Evolutionary conservation across 2,113 vertebrate species (phyloP).

Genomic region (Elaphurus davidianus): DNA sequence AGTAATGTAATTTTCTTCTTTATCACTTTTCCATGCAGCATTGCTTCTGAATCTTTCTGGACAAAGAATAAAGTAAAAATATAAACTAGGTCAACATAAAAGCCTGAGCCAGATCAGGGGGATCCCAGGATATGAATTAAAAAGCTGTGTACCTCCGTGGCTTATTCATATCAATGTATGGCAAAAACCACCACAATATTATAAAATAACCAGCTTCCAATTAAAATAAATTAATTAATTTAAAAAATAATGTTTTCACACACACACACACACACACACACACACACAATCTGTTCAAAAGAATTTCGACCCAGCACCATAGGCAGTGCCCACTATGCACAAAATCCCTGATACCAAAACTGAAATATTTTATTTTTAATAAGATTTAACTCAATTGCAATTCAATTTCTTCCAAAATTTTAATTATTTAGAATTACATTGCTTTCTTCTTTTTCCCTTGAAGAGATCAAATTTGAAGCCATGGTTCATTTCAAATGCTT

Average conservation of each 20-base stretch:
- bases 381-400: background rate
- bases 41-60: background rate
- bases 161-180: background rate
- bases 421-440: constrained; percentile 26
- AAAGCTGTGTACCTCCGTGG: background rate
- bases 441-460: background rate
- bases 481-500: background rate
- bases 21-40: background rate
- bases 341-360: background rate
- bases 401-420: constrained; percentile 11
- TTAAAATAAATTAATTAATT: background rate
- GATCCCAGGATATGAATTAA: constrained; percentile 8
- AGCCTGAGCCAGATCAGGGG: background rate
- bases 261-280: background rate
- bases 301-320: background rate
- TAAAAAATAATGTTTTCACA: background rate
- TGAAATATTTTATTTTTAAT: constrained; percentile 14
- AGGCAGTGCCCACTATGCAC: background rate
- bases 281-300: background rate
- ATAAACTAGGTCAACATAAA: constrained; percentile 1
- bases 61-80: constrained; percentile 34
- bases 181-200: background rate
- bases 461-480: background rate
- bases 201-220: background rate
- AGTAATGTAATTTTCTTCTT: constrained; percentile 38